Conservation (phyloP, 2,888 invertebrate genomes). For the Athalia rosae region DNA sequence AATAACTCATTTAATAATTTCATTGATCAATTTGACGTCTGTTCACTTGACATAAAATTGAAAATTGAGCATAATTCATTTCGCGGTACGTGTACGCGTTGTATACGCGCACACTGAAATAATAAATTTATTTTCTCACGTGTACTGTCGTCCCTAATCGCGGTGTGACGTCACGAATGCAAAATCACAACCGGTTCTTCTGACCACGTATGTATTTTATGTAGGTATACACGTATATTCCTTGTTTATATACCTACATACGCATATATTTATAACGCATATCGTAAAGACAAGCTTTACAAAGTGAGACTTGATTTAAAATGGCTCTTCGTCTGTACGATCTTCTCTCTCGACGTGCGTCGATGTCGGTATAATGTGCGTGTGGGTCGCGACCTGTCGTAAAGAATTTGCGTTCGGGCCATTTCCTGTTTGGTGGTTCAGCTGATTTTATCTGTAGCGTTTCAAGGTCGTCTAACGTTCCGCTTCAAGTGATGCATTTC, state of each 20-base stretch:
- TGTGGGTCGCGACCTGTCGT: conserved; percentile 24
- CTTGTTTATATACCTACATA: background rate
- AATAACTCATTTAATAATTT: too few species aligned
- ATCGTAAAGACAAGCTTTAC: background rate
- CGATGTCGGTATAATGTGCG: background rate
- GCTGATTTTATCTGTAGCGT: conserved; percentile 11
- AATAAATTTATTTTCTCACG: conserved; percentile 50
- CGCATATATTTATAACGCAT: background rate
- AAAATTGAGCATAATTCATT: background rate
- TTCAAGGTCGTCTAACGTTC: conserved; percentile 17
- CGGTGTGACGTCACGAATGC: conserved; percentile 69
- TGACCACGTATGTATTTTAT: background rate
- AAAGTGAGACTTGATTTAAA: background rate
- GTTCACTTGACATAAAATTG: too few species aligned
- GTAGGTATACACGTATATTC: conserved; percentile 3
- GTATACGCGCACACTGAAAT: background rate
- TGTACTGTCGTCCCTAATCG: conserved; percentile 63
- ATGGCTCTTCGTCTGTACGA: background rate
- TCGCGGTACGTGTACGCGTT: background rate
- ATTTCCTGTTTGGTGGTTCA: background rate
- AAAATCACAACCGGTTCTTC: conserved; percentile 69
- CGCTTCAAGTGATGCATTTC: background rate
- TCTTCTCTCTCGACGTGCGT: background rate
- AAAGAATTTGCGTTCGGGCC: conserved; percentile 3
- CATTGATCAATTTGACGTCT: too few species aligned